Percentiles rank a stretch among this genome's conserved stretches.
Evolutionary conservation across 1,140 invertebrate species (phyloP).

Genomic region (Ostrea edulis): DNA sequence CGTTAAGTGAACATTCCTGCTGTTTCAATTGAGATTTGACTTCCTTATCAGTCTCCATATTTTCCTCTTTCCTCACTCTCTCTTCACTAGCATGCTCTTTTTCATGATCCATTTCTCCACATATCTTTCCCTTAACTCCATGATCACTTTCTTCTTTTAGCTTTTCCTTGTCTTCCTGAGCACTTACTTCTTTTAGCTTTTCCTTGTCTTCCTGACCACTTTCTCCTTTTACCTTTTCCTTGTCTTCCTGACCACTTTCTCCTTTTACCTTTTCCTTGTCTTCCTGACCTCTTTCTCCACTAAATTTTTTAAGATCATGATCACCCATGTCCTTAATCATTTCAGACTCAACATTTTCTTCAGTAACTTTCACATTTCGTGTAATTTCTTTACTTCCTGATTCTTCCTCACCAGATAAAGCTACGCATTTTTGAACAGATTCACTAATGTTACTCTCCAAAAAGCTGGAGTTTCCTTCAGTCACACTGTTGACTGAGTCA

Average conservation of each 20-base stretch:
- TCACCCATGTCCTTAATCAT: neutral
- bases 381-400: neutral
- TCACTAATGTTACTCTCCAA: neutral
- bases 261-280: too few relatives aligned
- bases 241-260: too few relatives aligned
- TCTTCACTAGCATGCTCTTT: neutral
- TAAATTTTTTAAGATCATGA: neutral
- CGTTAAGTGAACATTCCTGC: conserved; percentile 69
- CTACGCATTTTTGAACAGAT: neutral
- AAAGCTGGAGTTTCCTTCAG: neutral
- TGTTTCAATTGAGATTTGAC: conserved; percentile 68
- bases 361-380: neutral
- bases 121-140: neutral
- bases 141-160: too few relatives aligned
- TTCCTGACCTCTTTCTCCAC: too few relatives aligned
- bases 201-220: neutral
- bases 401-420: conserved; percentile 3
- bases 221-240: conserved; percentile 1
- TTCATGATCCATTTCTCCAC: conserved; percentile 12
- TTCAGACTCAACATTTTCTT: neutral
- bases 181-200: too few relatives aligned
- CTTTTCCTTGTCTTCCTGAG: too few relatives aligned
- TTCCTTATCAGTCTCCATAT: conserved; percentile 72
- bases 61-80: conserved; percentile 52
- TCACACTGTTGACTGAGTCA: conserved; percentile 10